Evolutionary conservation across 2,888 invertebrate species (phyloP), one percentile per base, ranked within the genome.

Genomic region (Rhaphigaster nebulosa): DNA sequence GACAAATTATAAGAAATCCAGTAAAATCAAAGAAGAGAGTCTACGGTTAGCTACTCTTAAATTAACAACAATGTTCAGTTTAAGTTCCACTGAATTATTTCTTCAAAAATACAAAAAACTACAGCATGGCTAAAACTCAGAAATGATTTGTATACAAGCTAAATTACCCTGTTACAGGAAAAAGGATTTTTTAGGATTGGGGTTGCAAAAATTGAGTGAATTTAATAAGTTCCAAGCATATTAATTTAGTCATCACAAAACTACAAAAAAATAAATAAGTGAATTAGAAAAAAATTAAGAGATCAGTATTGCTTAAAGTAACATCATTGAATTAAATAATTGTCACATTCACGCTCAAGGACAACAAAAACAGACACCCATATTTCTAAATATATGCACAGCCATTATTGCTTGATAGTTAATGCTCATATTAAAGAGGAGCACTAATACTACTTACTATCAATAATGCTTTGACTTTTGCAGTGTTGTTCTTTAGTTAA

Each of bases 301-400:
- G 12, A 29, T 29, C 15, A 65, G 29, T 29, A 29, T 15, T 65
- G 65, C 29, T 65, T 29, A 65, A 65, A 29, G 15, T 0, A 65
- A 29, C 15, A 29, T n/a, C n/a, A 60, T n/a, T 60, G 10, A 29
- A 65, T 5, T 12, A 65, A 65, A 29, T 65, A 65, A 29, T 10
- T 65, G 65, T 29, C 18, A 15, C 15, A 65, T 18, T 29, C 65
- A 29, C 29, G 15, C 18, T 29, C 65, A 65, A 29, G 29, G 29
- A 65, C 65, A 65, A 65, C 29, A 65, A 65, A 65, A 65, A 65
- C 29, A 65, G 65, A 65, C 65, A 65, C 65, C 65, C 65, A 65
- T 29, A 29, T 18, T 65, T 65, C 4, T 5, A 65, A 65, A 15
- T 3, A 5, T 18, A 65, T 65, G 13, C 29, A 29, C 18, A 29